phyloP scores from a whole-genome alignment of 1,140 invertebrate genomes.

The Lepidurus couesii region DNA sequence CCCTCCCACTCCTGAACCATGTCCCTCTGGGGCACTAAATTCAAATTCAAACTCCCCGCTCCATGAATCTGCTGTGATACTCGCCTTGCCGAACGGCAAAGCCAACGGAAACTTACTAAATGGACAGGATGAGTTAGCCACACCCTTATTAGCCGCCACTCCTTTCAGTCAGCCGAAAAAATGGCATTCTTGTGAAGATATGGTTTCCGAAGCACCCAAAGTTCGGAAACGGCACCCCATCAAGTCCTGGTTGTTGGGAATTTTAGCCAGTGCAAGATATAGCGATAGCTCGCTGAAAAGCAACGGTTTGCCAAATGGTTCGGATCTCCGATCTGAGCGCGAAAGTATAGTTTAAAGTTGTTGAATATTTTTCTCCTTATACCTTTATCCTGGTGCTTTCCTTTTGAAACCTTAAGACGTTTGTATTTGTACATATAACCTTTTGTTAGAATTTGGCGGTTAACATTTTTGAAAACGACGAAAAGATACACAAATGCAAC shows the following conservation, averaged over 20 bases:
- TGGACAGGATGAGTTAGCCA: slow-evolving; percentile 10
- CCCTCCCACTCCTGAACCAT: not conserved
- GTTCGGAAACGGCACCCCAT: slow-evolving; percentile 3
- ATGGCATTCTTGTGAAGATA: slow-evolving; percentile 32
- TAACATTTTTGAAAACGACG: not conserved
- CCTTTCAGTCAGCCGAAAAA: slow-evolving; percentile 29
- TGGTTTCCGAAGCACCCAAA: slow-evolving; percentile 9
- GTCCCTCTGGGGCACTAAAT: not conserved
- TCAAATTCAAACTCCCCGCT: not conserved
- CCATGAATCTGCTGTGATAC: slow-evolving; percentile 18
- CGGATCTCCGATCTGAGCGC: not conserved
- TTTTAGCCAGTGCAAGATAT: slow-evolving; percentile 6
- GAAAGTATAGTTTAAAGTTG: not conserved
- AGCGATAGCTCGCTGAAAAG: slow-evolving; percentile 9
- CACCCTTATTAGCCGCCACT: not conserved
- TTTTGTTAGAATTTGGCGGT: not conserved
- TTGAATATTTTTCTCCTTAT: not conserved
- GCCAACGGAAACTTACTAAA: not conserved
- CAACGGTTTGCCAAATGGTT: not conserved
- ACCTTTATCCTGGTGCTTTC: slow-evolving; percentile 10
- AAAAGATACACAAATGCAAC: not conserved
- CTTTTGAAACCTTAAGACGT: not conserved
- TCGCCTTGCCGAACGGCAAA: slow-evolving; percentile 2
- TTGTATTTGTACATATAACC: not conserved
- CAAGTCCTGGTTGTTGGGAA: slow-evolving; percentile 1